A percentile compares a stretch with the other conserved stretches of the same genome.
These are phyloP conservation scores for Chromoteleia sp. DNA, from an alignment of 2,888 invertebrate species.

Conservation along the genomic window DNA sequence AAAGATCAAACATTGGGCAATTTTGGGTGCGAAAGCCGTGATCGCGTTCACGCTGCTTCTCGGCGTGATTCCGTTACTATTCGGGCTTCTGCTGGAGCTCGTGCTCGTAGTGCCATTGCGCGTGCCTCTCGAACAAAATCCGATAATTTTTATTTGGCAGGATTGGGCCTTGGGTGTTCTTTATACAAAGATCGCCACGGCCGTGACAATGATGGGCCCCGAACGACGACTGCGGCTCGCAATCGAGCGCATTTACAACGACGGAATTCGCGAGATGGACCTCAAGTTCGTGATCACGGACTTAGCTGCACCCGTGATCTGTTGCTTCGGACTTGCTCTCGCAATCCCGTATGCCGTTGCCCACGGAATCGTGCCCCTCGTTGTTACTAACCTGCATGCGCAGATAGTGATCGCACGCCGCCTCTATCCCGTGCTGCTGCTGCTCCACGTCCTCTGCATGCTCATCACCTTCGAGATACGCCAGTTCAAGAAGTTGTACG, in stretches of 20 bases:
- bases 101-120: conserved; percentile 96
- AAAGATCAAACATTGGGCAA: conserved; percentile 90
- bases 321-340: conserved; percentile 94
- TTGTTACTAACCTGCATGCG: conserved; percentile 88
- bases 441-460: conserved; percentile 88
- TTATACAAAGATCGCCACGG: conserved; percentile 98
- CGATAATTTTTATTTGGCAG: conserved; percentile 95
- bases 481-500: conserved; percentile 97
- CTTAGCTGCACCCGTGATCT: conserved; percentile 95
- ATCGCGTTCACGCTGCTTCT: conserved; percentile 92
- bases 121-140: conserved; percentile 96
- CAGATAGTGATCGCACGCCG: conserved; percentile 92
- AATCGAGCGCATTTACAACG: conserved; percentile 96
- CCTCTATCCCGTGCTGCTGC: conserved; percentile 95
- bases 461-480: conserved; percentile 94
- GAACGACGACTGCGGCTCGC: conserved; percentile 97
- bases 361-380: conserved; percentile 90
- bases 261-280: conserved; percentile 97
- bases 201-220: conserved; percentile 98
- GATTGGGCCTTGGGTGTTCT: conserved; percentile 98
- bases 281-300: conserved; percentile 93
- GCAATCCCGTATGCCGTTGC: conserved; percentile 97
- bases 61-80: conserved; percentile 95
- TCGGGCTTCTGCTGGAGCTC: conserved; percentile 96
- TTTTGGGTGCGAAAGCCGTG: conserved; percentile 90